Percentiles rank a stretch among this genome's conserved stretches.
phyloP scores from a whole-genome alignment of 2,797 vertebrate species.

The Peromyscus attwateri region DNA sequence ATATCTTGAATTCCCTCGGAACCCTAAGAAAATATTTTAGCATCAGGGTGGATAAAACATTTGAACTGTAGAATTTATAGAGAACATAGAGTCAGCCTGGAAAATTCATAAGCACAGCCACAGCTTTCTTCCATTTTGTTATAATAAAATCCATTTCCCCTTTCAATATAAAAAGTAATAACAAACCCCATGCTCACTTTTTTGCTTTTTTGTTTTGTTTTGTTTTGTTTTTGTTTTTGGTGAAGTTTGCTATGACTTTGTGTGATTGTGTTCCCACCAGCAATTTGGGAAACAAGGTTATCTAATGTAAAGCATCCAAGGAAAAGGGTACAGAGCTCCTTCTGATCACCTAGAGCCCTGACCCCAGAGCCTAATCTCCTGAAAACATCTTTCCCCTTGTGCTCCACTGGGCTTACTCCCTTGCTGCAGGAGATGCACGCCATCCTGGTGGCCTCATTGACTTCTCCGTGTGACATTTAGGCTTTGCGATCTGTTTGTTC shows the following conservation, averaged over 20 bases:
- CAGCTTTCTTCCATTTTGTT: constrained; percentile 33
- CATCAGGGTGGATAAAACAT: neutral
- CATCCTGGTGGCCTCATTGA: neutral
- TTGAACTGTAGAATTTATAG: neutral
- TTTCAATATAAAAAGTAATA: constrained; percentile 13
- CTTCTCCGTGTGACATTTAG: constrained; percentile 35
- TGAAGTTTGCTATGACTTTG: neutral
- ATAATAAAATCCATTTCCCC: neutral
- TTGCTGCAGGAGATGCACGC: neutral
- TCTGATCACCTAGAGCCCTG: neutral
- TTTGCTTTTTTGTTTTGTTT: neutral
- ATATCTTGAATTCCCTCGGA: neutral
- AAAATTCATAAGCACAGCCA: neutral
- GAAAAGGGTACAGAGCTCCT: neutral
- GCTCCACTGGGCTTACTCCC: neutral
- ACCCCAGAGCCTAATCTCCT: neutral
- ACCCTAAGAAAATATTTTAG: constrained; percentile 26
- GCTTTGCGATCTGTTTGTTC: constrained; percentile 66
- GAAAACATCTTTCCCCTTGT: neutral
- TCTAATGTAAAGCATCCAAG: neutral
- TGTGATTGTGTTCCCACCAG: neutral
- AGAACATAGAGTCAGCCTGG: neutral
- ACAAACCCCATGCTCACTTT: neutral
- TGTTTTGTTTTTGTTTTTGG: neutral
- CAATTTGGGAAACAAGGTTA: neutral